phyloP scores from a whole-genome alignment of 2,113 vertebrate genomes.

The Lepidothrix coronata region DNA sequence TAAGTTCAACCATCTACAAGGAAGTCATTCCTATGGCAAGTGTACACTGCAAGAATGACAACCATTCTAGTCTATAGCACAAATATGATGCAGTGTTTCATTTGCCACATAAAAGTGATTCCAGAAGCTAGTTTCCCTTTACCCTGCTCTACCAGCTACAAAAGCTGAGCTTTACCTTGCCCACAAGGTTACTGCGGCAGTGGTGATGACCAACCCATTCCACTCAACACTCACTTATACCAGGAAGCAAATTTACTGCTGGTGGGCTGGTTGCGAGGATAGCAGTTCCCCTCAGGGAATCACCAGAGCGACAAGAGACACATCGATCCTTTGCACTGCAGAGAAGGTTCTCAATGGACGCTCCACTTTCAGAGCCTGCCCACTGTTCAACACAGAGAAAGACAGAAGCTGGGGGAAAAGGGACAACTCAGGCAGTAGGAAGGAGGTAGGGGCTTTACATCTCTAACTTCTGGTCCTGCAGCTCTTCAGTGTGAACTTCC shows the following conservation, averaged over 20 bases:
- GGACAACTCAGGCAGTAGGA: neutral
- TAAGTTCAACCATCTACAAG: neutral
- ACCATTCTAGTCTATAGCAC: neutral
- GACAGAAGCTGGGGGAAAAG: neutral
- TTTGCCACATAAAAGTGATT: neutral
- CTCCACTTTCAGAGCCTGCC: neutral
- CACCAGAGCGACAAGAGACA: neutral
- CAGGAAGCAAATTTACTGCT: slow-evolving; percentile 17
- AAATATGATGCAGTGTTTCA: neutral
- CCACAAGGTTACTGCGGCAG: neutral
- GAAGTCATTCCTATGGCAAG: neutral
- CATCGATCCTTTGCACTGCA: neutral
- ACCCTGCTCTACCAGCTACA: neutral
- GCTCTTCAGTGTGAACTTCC: neutral
- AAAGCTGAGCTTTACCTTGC: neutral
- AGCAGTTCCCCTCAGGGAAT: neutral
- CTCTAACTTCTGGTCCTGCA: neutral
- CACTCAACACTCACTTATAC: neutral
- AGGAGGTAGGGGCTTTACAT: neutral
- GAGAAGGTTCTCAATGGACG: accelerated
- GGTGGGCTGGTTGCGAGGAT: neutral
- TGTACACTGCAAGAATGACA: neutral
- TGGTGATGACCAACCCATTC: neutral
- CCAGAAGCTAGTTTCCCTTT: slow-evolving; percentile 7
- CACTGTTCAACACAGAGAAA: neutral